Base-by-base conservation (phyloP, 30 jellyfish, hydroid and myxozoan species). In the Hydractinia echinata region DNA sequence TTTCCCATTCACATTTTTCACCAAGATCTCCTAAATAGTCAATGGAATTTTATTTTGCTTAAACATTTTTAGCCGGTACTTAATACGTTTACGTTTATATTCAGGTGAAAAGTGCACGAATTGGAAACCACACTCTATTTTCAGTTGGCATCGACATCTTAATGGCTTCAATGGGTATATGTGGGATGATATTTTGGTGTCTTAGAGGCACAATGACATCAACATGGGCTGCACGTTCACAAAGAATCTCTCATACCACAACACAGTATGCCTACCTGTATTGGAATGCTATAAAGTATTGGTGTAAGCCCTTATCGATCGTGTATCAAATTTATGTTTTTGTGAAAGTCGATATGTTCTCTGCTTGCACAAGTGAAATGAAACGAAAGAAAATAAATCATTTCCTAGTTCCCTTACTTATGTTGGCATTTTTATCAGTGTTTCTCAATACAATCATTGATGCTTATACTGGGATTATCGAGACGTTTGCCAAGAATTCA, bases 141-240 rank as follows among this genome's bases (percentile, higher is more conserved):
- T 30, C 44, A 13, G 74, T 51, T 8, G 74, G 51, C 16, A 13
- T 64, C 74, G 18, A n/a, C 18, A 51, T 44, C 10, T 64, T 64
- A 13, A 64, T 64, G 74, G 39, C 74, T 64, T 64, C 51, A 7
- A 64, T 64, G 74, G 74, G 74, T 0, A 64, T 64, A 7, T 44
- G 74, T 64, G 74, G 74, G 51, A n/a, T 64, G 51, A 7, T 64
- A 51, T 64, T 64, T 64, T 64, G 74, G 74, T 64, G 39, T 64
- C 74, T 64, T 51, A 64, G 4, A 64, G 74, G 51, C 4, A 13
- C 16, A 64, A 64, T 64, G 74, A 64, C 74, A 64, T n/a, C 39
- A 7, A 6, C 74, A 64, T 64, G 74, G 74, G 74, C 74, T n/a
- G 39, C 19, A 7, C 19, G 74, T n/a, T 44, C 74, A 64, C 39